Evolutionary conservation across 2,797 vertebrate species (phyloP), one percentile per base, ranked within the genome.

Genomic region (Merluccius polli): DNA sequence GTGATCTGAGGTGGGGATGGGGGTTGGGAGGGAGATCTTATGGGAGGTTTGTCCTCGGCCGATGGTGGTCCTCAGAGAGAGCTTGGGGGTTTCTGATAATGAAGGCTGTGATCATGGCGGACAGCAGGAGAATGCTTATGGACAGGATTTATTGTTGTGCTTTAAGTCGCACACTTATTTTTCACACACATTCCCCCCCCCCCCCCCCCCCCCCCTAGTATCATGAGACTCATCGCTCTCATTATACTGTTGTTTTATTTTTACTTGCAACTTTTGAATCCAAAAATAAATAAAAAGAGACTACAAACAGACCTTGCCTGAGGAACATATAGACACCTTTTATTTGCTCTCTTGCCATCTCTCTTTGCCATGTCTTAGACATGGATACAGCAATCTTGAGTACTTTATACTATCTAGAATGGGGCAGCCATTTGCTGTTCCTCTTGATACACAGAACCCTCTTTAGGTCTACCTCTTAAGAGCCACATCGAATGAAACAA

Each of bases 321-420:
- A 65, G n/a, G 24, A 65, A 24, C 59, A 0, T 65, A 65, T 27
- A 65, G 59, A 81, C 81, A 81, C 72, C 68, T 41, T 79, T 77
- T 83, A 67, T 88, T 89, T 86, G 83, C 71, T 82, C 72, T 67
- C 75, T 29, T 79, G 76, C 73, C 82, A 70, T 65, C 76, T 82
- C 73, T 82, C 87, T 87, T 87, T 84, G 83, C 87, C 84, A 81
- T 91, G n/a, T n/a, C n/a, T n/a, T 88, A 89, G 79, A 74, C 75
- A 71, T 70, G 6, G 81, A 84, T 12, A 35, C 67, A 21, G 76
- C 36, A 21, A 81, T 81, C 82, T 65, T 74, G 76, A 83, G 33
- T 79, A 78, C 84, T 81, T 82, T 59, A 80, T 82, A 77, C 79
- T 63, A 29, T 75, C 74, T 72, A 71, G 73, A 73, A 85, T 77